Evolutionary conservation across 2,113 vertebrate genomes (phyloP).

Genomic region (Thermophis baileyi): DNA sequence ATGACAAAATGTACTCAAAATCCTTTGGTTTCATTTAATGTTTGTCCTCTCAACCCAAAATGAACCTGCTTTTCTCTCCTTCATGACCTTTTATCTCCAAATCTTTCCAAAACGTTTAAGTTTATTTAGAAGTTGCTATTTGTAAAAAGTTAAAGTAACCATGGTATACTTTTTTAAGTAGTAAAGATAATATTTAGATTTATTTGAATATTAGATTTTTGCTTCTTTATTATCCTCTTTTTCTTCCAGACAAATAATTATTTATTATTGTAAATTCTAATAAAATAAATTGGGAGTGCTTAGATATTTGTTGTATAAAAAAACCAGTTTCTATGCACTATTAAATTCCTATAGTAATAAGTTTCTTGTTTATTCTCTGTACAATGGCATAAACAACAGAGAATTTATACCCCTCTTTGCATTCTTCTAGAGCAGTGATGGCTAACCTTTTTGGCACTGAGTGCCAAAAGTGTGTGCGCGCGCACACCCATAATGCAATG

Average conservation of each 20-base stretch:
- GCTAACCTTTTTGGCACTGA: too few relatives aligned
- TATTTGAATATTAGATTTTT: not conserved
- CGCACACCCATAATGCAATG: too few relatives aligned
- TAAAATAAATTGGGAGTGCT: not conserved
- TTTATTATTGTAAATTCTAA: not conserved
- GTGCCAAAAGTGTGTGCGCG: too few relatives aligned
- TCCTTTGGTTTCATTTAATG: conserved; percentile 13
- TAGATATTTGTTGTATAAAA: not conserved
- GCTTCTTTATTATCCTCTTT: not conserved
- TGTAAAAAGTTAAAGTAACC: not conserved
- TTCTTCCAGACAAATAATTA: not conserved
- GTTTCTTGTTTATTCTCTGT: not conserved
- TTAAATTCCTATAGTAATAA: not conserved
- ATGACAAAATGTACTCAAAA: conserved; percentile 58
- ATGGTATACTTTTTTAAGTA: not conserved
- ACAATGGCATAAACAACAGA: not conserved
- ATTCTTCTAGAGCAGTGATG: not conserved
- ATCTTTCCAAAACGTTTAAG: not conserved
- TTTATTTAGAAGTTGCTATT: not conserved
- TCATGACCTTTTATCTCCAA: not conserved
- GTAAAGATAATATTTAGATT: not conserved
- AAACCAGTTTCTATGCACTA: not conserved
- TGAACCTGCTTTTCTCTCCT: not conserved
- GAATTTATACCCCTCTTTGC: not conserved
- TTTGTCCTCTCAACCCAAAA: not conserved